These are phyloP conservation scores for Diglossa cyanea DNA, from an alignment of 2,797 vertebrate species.

Conservation along the genomic window DNA sequence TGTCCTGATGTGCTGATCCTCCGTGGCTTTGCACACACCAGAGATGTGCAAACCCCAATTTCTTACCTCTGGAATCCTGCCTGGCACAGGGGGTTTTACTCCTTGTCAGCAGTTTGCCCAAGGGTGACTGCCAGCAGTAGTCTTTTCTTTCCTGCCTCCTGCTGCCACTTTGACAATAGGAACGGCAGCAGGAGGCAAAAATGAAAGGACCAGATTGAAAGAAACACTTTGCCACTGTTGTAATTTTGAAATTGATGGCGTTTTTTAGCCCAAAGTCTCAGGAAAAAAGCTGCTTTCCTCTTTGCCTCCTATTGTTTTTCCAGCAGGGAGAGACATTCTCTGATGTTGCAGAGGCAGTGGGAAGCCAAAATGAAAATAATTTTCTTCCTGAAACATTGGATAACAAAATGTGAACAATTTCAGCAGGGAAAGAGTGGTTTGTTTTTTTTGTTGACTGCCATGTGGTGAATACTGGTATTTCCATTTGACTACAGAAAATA, in stretches of 20 bases:
- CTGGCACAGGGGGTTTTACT: not conserved
- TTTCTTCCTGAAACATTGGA: conserved; percentile 54
- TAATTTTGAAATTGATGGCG: conserved; percentile 67
- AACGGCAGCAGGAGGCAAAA: conserved; percentile 57
- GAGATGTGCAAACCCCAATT: not conserved
- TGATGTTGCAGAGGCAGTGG: conserved; percentile 50
- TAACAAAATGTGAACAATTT: conserved; percentile 60
- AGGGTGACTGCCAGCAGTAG: conserved; percentile 34
- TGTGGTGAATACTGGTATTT: conserved; percentile 14
- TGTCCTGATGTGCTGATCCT: not conserved
- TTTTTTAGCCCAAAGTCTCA: conserved; percentile 63
- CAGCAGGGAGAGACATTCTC: conserved; percentile 52
- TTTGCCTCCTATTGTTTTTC: conserved; percentile 63
- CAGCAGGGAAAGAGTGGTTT: conserved; percentile 1
- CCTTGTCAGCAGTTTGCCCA: conserved; percentile 47
- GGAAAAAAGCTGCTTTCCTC: conserved; percentile 63
- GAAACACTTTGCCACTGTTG: conserved; percentile 63
- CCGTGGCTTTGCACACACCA: accelerated
- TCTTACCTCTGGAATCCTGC: conserved; percentile 1
- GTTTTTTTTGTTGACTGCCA: not conserved
- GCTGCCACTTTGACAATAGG: conserved; percentile 56
- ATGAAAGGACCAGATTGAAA: conserved; percentile 66
- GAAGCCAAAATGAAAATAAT: conserved; percentile 56
- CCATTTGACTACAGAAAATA: not conserved
- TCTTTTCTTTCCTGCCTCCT: conserved; percentile 53